Conservation (phyloP, 1,140 invertebrate species). For the Leptopilina clavipes region DNA sequence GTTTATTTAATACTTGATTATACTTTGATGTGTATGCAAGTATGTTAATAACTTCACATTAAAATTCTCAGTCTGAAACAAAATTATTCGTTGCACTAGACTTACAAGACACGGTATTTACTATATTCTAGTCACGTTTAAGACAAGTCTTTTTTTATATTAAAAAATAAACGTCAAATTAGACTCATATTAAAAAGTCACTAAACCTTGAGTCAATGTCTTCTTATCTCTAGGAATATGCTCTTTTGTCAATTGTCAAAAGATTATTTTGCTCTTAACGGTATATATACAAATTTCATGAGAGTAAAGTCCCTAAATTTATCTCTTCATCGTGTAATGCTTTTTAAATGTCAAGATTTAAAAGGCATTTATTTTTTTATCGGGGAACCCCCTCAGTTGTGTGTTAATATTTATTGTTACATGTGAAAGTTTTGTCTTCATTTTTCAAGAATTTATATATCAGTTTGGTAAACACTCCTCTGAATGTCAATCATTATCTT, state of each 20-base stretch:
- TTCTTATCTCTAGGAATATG: not conserved
- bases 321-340: not conserved
- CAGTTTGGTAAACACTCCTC: not conserved
- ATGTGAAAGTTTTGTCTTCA: not conserved
- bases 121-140: not conserved
- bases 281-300: not conserved
- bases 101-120: not conserved
- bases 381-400: not conserved
- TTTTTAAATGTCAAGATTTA: not conserved
- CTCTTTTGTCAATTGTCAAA: not conserved
- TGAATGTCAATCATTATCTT: no score
- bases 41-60: conserved; percentile 15
- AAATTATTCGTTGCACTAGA: conserved; percentile 11
- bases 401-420: not conserved
- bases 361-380: not conserved
- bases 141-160: not conserved
- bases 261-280: not conserved
- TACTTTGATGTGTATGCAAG: not conserved
- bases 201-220: conserved; percentile 18
- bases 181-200: not conserved
- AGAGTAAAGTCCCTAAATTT: conserved; percentile 10
- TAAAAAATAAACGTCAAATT: no score
- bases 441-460: not conserved
- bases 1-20: not conserved
- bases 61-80: not conserved